A percentile compares a stretch with the other conserved stretches of the same genome.
Conservation (phyloP, 2,797 vertebrate species). For the Cynopterus sphinx region DNA sequence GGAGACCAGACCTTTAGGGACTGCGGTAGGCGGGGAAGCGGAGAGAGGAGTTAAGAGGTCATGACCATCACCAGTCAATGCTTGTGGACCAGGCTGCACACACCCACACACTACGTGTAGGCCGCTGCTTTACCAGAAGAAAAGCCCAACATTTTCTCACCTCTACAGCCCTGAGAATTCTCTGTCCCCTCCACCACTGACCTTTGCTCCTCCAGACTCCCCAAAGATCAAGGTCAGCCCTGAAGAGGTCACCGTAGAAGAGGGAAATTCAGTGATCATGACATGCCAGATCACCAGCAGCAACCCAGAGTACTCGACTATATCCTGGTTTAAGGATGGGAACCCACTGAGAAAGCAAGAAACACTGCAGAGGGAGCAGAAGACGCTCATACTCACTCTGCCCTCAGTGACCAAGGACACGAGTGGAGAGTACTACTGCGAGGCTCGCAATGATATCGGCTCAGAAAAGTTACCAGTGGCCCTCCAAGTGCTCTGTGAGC, state of each 20-base stretch:
- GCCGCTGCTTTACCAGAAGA: not conserved
- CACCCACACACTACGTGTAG: accelerated
- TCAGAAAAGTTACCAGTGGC: accelerated
- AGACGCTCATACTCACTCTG: not conserved
- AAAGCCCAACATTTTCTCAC: not conserved
- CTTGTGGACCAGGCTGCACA: not conserved
- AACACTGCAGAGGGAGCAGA: accelerated
- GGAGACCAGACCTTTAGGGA: not conserved
- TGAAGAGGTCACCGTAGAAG: not conserved
- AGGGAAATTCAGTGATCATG: conserved; percentile 41
- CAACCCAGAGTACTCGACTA: not conserved
- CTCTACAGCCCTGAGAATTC: not conserved
- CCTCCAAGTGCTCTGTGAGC: conserved; percentile 71
- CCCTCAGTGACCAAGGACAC: not conserved
- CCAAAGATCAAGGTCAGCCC: not conserved
- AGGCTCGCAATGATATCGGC: not conserved
- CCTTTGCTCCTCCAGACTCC: conserved; percentile 34
- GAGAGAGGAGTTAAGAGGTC: not conserved
- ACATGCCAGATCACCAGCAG: conserved; percentile 60
- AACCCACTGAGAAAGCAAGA: accelerated
- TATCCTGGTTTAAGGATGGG: conserved; percentile 58
- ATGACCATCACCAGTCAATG: not conserved
- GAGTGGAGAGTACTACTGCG: conserved; percentile 57
- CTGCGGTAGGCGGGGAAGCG: not conserved
- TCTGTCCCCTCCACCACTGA: not conserved